phyloP scores from a whole-genome alignment of 2,113 vertebrate species.

The Myodes glareolus region DNA sequence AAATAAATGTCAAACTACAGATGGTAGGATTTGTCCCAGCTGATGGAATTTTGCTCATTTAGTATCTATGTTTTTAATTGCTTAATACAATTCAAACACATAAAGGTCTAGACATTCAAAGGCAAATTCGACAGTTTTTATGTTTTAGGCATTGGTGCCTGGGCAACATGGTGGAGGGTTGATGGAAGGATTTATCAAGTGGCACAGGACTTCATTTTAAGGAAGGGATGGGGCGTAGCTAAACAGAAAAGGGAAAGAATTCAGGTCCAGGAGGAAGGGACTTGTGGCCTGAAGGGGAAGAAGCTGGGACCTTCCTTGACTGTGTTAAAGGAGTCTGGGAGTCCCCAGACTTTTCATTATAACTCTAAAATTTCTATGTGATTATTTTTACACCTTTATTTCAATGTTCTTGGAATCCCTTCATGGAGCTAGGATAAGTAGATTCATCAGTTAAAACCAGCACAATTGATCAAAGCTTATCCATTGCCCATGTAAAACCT shows the following conservation, averaged over 20 bases:
- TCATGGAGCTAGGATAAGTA: not conserved
- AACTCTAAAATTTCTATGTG: not conserved
- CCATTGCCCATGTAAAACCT: not conserved
- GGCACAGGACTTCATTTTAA: not conserved
- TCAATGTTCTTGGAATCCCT: not conserved
- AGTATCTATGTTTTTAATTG: not conserved
- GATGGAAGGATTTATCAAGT: not conserved
- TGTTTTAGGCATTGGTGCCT: not conserved
- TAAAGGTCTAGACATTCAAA: not conserved
- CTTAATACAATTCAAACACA: not conserved
- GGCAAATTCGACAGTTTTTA: not conserved
- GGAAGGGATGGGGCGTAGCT: not conserved
- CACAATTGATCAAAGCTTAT: not conserved
- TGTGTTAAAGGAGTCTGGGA: not conserved
- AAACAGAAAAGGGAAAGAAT: not conserved
- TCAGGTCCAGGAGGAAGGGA: not conserved
- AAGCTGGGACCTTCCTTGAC: not conserved
- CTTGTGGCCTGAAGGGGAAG: not conserved
- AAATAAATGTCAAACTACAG: not conserved
- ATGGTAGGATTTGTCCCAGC: conserved; percentile 9
- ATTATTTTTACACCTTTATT: not conserved
- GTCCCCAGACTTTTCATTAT: not conserved
- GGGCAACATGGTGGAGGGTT: not conserved
- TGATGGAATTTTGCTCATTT: not conserved
- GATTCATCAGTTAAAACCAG: not conserved